Percentiles rank a stretch among this genome's conserved stretches.
These are phyloP conservation scores for Bubo bubo DNA, from an alignment of 2,113 vertebrate species.

Conservation along the genomic window DNA sequence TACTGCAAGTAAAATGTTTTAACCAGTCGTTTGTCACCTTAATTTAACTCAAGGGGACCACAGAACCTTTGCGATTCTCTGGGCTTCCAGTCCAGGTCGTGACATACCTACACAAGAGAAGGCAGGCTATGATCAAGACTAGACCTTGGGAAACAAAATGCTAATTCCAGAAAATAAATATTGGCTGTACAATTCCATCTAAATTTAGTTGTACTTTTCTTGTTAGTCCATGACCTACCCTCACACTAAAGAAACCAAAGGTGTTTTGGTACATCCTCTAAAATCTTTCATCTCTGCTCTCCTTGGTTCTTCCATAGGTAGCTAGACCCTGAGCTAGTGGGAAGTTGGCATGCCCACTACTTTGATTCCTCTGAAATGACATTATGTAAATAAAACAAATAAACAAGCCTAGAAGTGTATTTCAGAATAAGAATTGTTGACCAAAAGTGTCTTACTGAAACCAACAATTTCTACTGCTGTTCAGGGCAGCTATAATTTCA, in stretches of 20 bases:
- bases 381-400: not conserved
- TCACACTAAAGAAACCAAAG: not conserved
- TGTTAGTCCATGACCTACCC: not conserved
- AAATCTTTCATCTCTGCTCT: not conserved
- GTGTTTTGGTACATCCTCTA: not conserved
- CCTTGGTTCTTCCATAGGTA: not conserved
- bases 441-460: not conserved
- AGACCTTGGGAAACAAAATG: not conserved
- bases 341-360: not conserved
- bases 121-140: not conserved
- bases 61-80: too few species aligned
- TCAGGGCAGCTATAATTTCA: not conserved
- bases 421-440: not conserved
- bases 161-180: not conserved
- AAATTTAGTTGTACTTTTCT: not conserved
- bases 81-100: too few species aligned
- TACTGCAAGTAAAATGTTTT: too few species aligned
- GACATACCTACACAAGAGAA: not conserved
- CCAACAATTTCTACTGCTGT: not conserved
- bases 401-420: not conserved
- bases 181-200: not conserved
- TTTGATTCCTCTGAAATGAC: not conserved
- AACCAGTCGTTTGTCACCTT: too few species aligned
- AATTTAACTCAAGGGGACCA: too few species aligned
- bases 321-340: not conserved